Evolutionary conservation across 2,888 invertebrate species (phyloP).

Genomic region (Neuroscelio doddi): DNA sequence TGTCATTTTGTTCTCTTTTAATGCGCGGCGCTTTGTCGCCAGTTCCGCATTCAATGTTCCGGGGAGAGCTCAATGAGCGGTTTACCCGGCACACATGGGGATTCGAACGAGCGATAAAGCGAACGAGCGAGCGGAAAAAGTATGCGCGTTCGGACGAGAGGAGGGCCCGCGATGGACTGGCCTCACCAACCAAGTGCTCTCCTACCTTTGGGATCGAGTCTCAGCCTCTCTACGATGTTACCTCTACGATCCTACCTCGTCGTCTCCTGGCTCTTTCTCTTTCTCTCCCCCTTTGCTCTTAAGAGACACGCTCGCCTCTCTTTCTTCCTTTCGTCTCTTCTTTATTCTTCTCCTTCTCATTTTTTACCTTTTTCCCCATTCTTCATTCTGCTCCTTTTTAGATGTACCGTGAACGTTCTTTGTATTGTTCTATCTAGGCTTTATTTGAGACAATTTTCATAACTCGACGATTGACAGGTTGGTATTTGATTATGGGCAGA

Average conservation of each 20-base stretch:
- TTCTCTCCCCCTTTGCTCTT: constrained; percentile 45
- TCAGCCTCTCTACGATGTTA: constrained; percentile 67
- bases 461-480: too few species aligned
- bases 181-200: constrained; percentile 61
- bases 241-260: constrained; percentile 66
- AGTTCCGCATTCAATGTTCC: too few species aligned
- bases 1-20: too few species aligned
- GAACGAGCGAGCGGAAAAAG: constrained; percentile 35
- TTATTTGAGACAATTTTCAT: too few species aligned
- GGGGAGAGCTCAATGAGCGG: too few species aligned
- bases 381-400: constrained; percentile 28
- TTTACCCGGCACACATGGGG: too few species aligned
- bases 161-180: constrained; percentile 72
- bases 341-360: constrained; percentile 32
- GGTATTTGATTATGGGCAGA: too few species aligned
- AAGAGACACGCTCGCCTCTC: constrained; percentile 32
- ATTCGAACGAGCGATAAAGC: constrained; percentile 8
- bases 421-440: constrained; percentile 13
- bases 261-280: constrained; percentile 55
- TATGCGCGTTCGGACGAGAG: constrained; percentile 51
- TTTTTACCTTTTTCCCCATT: constrained; percentile 39
- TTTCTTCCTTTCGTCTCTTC: constrained; percentile 24
- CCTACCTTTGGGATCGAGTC: constrained; percentile 71
- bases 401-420: constrained; percentile 7
- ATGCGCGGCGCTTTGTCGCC: too few species aligned